A percentile compares a stretch with the other conserved stretches of the same genome.
Evolutionary conservation across 2,113 vertebrate species (phyloP).

Genomic region (Meleagris gallopavo): DNA sequence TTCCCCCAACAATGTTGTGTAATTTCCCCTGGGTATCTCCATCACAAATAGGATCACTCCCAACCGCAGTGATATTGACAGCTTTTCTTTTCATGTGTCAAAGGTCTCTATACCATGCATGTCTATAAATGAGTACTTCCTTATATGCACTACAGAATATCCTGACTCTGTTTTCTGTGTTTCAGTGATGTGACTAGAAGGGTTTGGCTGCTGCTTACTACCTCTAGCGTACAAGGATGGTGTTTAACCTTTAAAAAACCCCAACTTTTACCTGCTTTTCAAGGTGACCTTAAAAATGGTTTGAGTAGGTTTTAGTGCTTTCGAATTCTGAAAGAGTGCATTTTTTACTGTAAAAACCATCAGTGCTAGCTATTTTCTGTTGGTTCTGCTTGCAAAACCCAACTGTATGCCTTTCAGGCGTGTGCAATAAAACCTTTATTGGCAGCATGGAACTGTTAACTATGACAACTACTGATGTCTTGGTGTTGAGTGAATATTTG

Average conservation of each 20-base stretch:
- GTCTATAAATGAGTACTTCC: not conserved
- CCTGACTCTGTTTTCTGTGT: not conserved
- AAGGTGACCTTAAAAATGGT: not conserved
- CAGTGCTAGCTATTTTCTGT: not conserved
- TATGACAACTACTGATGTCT: not conserved
- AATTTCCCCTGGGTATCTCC: not conserved
- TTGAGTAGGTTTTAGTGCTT: slow-evolving; percentile 8
- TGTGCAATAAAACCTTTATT: not conserved
- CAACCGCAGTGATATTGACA: not conserved
- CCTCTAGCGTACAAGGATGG: not conserved
- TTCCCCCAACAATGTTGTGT: not conserved
- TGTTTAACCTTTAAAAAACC: not conserved
- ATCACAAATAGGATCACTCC: not conserved
- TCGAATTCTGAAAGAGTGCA: not conserved
- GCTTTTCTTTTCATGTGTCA: not conserved
- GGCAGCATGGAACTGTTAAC: not conserved
- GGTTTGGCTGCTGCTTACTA: not conserved
- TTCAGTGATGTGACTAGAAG: not conserved
- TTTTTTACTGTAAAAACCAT: not conserved
- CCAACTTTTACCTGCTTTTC: not conserved
- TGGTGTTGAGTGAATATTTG: not conserved
- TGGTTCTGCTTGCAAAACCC: not conserved
- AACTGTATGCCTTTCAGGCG: not conserved
- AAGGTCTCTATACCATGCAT: fast-evolving
- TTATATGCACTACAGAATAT: not conserved